Percentiles rank a stretch among this genome's conserved stretches.
These are phyloP conservation scores for Podarcis siculus DNA, from an alignment of 2,797 vertebrate genomes.

Conservation along the genomic window DNA sequence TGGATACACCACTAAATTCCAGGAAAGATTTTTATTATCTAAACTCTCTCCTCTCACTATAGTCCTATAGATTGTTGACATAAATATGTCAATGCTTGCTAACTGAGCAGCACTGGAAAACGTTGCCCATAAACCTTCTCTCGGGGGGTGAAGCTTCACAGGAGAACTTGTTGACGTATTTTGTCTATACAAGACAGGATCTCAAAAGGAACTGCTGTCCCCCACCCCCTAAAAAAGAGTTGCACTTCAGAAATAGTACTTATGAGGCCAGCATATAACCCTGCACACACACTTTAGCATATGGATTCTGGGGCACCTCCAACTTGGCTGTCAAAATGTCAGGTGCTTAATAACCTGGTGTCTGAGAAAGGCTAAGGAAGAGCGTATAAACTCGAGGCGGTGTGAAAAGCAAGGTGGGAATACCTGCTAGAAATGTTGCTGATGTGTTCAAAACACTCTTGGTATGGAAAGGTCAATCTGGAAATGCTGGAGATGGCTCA, in stretches of 20 bases:
- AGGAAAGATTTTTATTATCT: neutral
- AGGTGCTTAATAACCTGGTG: neutral
- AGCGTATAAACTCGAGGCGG: constrained; percentile 21
- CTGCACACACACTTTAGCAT: neutral
- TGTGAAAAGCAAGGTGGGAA: constrained; percentile 43
- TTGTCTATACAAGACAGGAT: neutral
- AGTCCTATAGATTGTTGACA: constrained; percentile 5
- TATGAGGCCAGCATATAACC: neutral
- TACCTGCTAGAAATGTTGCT: constrained; percentile 23
- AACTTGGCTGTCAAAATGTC: constrained; percentile 52
- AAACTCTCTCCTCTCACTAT: neutral
- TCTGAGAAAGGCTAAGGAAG: neutral
- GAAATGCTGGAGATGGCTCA: neutral
- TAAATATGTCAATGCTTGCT: neutral
- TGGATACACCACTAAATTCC: neutral
- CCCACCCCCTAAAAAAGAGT: neutral
- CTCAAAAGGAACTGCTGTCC: neutral
- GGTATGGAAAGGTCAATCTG: constrained; percentile 37
- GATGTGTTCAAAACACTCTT: neutral
- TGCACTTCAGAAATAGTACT: neutral
- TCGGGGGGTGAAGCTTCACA: neutral
- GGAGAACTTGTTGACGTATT: neutral
- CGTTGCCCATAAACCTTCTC: neutral
- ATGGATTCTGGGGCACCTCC: constrained; percentile 5
- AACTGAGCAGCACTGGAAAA: neutral